Conservation (phyloP, 2,113 vertebrate genomes). For the Mobula birostris region DNA sequence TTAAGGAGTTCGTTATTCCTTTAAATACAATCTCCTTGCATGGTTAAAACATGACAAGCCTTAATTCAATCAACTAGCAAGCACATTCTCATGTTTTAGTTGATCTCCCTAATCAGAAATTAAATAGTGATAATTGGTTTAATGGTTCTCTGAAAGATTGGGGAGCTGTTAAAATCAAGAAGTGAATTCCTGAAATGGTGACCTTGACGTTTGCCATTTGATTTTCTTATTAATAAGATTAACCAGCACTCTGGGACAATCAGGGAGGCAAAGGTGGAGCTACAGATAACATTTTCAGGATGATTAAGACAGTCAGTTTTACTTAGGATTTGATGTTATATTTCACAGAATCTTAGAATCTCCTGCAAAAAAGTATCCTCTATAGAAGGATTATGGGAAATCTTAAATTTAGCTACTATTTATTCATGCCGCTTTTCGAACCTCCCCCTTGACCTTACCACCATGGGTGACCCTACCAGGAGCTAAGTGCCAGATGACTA, state of each 20-base stretch:
- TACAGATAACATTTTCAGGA: neutral
- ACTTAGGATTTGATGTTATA: neutral
- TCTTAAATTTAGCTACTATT: no score
- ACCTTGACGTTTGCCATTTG: neutral
- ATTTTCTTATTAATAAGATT: neutral
- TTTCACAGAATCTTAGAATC: neutral
- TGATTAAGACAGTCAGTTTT: neutral
- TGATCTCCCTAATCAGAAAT: neutral
- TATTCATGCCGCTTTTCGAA: no score
- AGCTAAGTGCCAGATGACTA: no score
- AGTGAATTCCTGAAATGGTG: neutral
- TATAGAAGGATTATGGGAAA: no score
- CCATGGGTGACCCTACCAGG: no score
- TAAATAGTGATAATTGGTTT: neutral
- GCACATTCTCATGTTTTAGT: neutral
- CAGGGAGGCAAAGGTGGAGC: neutral
- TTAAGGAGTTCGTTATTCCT: neutral
- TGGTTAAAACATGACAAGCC: neutral
- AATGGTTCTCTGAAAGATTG: neutral
- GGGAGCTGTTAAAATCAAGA: neutral
- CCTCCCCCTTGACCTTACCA: no score
- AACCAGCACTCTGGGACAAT: neutral
- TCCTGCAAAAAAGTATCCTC: no score
- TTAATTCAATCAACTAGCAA: neutral
- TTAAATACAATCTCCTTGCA: neutral